A percentile compares a stretch with the other conserved stretches of the same genome.
Conservation (phyloP, 1,140 invertebrate genomes). For the Globodera ellingtonae region DNA sequence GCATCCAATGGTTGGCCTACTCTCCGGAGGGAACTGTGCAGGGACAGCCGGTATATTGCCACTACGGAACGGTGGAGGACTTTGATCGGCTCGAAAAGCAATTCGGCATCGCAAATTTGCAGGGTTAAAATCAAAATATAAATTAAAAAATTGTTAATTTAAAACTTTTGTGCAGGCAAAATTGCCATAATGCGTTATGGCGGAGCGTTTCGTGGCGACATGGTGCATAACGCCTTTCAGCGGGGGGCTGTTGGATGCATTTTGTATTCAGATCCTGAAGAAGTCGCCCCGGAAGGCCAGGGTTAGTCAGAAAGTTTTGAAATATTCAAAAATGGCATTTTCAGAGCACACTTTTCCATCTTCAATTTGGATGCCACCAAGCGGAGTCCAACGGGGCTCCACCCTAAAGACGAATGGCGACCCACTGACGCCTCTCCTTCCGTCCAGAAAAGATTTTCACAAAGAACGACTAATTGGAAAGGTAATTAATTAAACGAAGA, state of each 20-base stretch:
- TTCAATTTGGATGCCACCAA: slow-evolving; percentile 35
- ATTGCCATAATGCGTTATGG: slow-evolving; percentile 63
- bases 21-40: slow-evolving; percentile 48
- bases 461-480: slow-evolving; percentile 46
- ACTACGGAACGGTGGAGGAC: slow-evolving; percentile 51
- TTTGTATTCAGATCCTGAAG: slow-evolving; percentile 60
- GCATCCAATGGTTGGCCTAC: slow-evolving; percentile 62
- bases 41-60: slow-evolving; percentile 56
- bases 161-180: slow-evolving; percentile 40
- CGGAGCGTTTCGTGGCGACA: slow-evolving; percentile 53
- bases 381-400: slow-evolving; percentile 34
- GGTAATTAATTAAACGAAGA: slow-evolving; percentile 14
- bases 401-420: slow-evolving; percentile 49
- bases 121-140: not conserved
- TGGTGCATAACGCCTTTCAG: slow-evolving; percentile 46
- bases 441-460: slow-evolving; percentile 55
- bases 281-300: slow-evolving; percentile 50
- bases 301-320: slow-evolving; percentile 14
- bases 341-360: slow-evolving; percentile 53
- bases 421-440: slow-evolving; percentile 57
- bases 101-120: not conserved
- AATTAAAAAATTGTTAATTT: not conserved
- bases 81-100: slow-evolving; percentile 47
- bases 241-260: slow-evolving; percentile 59
- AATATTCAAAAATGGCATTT: not conserved